Evolutionary conservation across 2,113 vertebrate species (phyloP).

Genomic region (Zosterops japonicus): DNA sequence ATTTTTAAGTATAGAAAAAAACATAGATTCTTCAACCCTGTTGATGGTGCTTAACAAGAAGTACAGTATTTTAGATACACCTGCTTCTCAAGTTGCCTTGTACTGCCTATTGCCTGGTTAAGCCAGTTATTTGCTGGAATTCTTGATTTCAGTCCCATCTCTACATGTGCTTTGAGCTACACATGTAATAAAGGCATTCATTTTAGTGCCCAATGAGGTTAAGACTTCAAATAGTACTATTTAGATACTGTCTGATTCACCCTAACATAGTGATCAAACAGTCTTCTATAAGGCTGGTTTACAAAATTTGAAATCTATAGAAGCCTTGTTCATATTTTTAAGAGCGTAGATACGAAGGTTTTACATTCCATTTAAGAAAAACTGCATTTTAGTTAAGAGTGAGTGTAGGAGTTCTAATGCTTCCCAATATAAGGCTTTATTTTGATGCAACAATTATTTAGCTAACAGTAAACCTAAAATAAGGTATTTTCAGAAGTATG

Average conservation of each 20-base stretch:
- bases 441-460: not conserved
- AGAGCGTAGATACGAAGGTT: not conserved
- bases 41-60: not conserved
- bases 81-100: not conserved
- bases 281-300: not conserved
- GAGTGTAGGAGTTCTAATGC: not conserved
- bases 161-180: not conserved
- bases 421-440: not conserved
- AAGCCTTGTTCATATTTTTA: not conserved
- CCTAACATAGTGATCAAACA: not conserved
- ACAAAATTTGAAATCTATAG: not conserved
- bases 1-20: not conserved
- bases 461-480: not conserved
- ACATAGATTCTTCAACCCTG: not conserved
- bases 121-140: not conserved
- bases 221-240: not conserved
- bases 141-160: not conserved
- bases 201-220: not conserved
- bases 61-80: not conserved
- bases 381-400: not conserved
- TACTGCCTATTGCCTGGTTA: not conserved
- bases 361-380: not conserved
- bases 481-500: not conserved
- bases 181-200: not conserved
- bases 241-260: not conserved